Percentiles rank a stretch among this genome's conserved stretches.
Evolutionary conservation across 2,113 vertebrate species (phyloP).

Genomic region (Gobius niger): DNA sequence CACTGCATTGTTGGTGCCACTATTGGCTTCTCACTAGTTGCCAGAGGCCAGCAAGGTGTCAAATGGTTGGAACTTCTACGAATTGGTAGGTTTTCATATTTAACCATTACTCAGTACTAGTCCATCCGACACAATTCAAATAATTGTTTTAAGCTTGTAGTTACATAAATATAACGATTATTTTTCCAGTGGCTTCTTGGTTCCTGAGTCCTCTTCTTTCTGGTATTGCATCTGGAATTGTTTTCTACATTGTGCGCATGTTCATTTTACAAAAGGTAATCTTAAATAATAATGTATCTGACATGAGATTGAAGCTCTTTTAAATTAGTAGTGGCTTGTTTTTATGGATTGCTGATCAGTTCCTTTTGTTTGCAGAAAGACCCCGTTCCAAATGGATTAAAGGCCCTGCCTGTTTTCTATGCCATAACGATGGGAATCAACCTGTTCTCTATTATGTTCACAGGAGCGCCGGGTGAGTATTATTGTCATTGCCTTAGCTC

Average conservation of each 20-base stretch:
- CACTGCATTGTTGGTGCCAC: slow-evolving; percentile 99
- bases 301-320: neutral
- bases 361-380: slow-evolving; percentile 78
- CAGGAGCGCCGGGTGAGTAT: slow-evolving; percentile 91
- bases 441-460: slow-evolving; percentile 94
- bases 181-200: slow-evolving; percentile 88
- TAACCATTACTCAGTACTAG: neutral
- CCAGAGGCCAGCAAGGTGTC: slow-evolving; percentile 85
- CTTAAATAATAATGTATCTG: neutral
- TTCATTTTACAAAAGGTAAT: slow-evolving; percentile 94
- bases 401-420: slow-evolving; percentile 92
- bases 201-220: slow-evolving; percentile 96
- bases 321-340: neutral
- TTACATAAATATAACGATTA: neutral
- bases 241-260: slow-evolving; percentile 89
- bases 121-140: no score
- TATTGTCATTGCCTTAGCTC: slow-evolving; percentile 45
- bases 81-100: slow-evolving; percentile 81
- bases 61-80: slow-evolving; percentile 88
- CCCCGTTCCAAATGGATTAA: slow-evolving; percentile 92
- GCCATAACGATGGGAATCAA: slow-evolving; percentile 93
- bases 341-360: slow-evolving; percentile 18
- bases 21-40: slow-evolving; percentile 92
- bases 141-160: neutral
- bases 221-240: slow-evolving; percentile 89